Evolutionary conservation across 2,113 vertebrate species (phyloP).

Genomic region (Nannobrachium achirus): DNA sequence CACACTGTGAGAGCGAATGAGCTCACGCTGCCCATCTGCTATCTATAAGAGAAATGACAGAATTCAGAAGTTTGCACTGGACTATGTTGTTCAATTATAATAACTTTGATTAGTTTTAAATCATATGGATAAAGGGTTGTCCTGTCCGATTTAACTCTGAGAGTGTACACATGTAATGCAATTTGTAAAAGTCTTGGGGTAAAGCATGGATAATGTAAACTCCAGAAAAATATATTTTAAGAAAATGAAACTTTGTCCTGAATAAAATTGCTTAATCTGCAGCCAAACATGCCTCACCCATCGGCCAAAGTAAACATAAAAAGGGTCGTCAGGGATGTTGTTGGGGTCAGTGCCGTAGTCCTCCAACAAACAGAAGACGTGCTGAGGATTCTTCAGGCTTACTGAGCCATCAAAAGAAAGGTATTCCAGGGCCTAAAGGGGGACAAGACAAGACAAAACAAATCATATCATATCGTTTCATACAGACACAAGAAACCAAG

Average conservation of each 20-base stretch:
- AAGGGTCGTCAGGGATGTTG: slow-evolving; percentile 86
- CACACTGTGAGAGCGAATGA: slow-evolving; percentile 89
- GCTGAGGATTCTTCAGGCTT: slow-evolving; percentile 89
- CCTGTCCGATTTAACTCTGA: too few species aligned
- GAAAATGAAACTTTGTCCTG: too few species aligned
- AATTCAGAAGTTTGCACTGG: not conserved
- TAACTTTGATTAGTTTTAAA: too few species aligned
- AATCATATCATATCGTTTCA: not conserved
- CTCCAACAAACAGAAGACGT: slow-evolving; percentile 91
- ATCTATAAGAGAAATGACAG: slow-evolving; percentile 78
- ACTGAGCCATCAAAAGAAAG: slow-evolving; percentile 93
- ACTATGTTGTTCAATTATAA: too few species aligned
- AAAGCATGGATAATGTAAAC: too few species aligned
- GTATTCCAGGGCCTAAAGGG: slow-evolving; percentile 88
- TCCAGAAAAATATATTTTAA: too few species aligned
- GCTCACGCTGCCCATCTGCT: slow-evolving; percentile 91
- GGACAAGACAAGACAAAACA: too few species aligned
- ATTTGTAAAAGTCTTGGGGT: too few species aligned
- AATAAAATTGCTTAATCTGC: too few species aligned
- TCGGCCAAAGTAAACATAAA: slow-evolving; percentile 93
- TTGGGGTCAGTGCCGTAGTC: slow-evolving; percentile 95
- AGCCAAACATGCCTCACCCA: slow-evolving; percentile 84
- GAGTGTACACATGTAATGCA: too few species aligned
- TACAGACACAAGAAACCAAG: not conserved
- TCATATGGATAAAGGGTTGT: too few species aligned